These are phyloP conservation scores for Drosophila antonietae DNA, from an alignment of 2,888 invertebrate species.

Conservation along the genomic window DNA sequence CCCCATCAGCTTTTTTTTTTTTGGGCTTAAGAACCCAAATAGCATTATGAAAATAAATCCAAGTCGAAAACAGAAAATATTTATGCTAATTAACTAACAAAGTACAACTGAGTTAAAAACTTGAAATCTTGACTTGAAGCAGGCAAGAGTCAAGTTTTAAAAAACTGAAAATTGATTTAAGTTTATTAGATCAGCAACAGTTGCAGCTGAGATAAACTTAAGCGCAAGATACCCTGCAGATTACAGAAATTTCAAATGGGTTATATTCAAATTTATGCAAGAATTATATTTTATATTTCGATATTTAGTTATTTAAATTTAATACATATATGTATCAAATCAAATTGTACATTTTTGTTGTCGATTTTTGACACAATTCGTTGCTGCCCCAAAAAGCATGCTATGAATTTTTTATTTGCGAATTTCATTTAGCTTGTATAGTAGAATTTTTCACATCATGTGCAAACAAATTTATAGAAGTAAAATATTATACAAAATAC, in stretches of 20 bases:
- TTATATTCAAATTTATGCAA: too few relatives aligned
- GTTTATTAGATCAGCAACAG: constrained; percentile 32
- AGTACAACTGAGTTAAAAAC: constrained; percentile 5
- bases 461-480: neutral
- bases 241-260: neutral
- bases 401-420: neutral
- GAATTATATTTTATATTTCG: neutral
- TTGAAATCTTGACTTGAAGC: constrained; percentile 13
- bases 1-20: constrained; percentile 15
- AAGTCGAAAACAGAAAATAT: constrained; percentile 48
- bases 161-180: constrained; percentile 34
- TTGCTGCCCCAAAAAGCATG: neutral
- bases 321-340: neutral
- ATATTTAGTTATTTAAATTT: neutral
- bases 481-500: neutral
- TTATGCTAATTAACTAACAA: constrained; percentile 54
- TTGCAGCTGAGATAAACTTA: constrained; percentile 3
- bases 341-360: neutral
- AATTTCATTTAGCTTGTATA: neutral
- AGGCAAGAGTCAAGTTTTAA: constrained; percentile 8
- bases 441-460: neutral
- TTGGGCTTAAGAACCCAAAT: constrained; percentile 35
- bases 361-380: neutral
- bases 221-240: neutral
- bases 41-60: constrained; percentile 51